A percentile compares a stretch with the other conserved stretches of the same genome.
Evolutionary conservation across 92 coral and sea anemone genomes (phyloP).

Genomic region (Diadumene lineata): DNA sequence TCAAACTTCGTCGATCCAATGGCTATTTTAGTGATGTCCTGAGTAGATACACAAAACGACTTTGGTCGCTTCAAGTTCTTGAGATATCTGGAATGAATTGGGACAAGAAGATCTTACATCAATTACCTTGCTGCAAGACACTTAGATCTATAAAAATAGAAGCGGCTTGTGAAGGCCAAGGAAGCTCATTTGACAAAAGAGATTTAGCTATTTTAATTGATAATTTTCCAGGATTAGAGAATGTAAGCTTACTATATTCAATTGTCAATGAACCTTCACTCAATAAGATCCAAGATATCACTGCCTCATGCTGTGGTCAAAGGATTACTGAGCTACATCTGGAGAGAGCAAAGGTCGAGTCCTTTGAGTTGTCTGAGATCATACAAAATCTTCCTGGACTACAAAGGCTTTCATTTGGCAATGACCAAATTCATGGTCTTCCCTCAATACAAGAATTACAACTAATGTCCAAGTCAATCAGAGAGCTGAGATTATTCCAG

Average conservation of each 20-base stretch:
- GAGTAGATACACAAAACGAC: constrained; percentile 17
- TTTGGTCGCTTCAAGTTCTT: constrained; percentile 50
- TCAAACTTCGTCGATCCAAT: constrained; percentile 71
- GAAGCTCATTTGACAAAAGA: constrained; percentile 33
- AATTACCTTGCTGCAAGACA: constrained; percentile 61
- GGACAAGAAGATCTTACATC: constrained; percentile 58
- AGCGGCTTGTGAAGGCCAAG: constrained; percentile 32
- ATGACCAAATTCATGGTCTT: constrained; percentile 76
- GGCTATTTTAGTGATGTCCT: constrained; percentile 59
- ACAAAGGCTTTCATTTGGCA: constrained; percentile 62
- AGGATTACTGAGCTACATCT: constrained; percentile 60
- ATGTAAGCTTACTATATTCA: constrained; percentile 62
- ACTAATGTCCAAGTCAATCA: constrained; percentile 56
- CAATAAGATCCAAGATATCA: constrained; percentile 36
- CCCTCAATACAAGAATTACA: constrained; percentile 66
- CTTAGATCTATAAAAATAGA: constrained; percentile 50
- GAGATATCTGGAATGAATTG: constrained; percentile 70
- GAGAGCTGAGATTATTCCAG: constrained; percentile 63
- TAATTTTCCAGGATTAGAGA: constrained; percentile 55
- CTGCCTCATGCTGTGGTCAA: constrained; percentile 42
- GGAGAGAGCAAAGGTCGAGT: constrained; percentile 64
- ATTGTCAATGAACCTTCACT: constrained; percentile 46
- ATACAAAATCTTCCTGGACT: constrained; percentile 47
- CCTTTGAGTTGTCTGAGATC: constrained; percentile 50
- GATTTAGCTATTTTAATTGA: constrained; percentile 57